Conservation (phyloP, 2,888 invertebrate genomes). For the Drosophila rubida region DNA sequence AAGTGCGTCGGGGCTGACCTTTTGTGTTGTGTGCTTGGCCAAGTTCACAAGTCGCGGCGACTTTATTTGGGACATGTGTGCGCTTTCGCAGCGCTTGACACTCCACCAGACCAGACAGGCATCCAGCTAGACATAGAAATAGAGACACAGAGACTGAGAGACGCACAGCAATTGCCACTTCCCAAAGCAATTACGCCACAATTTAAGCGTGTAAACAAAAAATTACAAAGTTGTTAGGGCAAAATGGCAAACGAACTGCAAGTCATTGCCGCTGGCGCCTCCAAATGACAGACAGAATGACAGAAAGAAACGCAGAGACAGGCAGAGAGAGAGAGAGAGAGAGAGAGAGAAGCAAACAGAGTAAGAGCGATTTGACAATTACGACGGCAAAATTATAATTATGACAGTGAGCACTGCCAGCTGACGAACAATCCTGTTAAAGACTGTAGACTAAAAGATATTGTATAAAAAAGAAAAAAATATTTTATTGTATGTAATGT, state of each 20-base stretch:
- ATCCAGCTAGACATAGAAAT: slow-evolving; percentile 15
- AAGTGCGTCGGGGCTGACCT: slow-evolving; percentile 58
- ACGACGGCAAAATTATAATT: slow-evolving; percentile 41
- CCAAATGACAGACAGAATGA: slow-evolving; percentile 35
- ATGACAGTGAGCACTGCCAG: slow-evolving; percentile 41
- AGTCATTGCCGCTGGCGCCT: slow-evolving; percentile 65
- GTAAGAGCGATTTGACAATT: slow-evolving; percentile 50
- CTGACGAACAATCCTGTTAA: slow-evolving; percentile 18
- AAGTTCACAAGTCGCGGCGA: slow-evolving; percentile 58
- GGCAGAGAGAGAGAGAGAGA: slow-evolving; percentile 4
- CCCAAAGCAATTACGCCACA: slow-evolving; percentile 79
- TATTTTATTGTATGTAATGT: too few species aligned
- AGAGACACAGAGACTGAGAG: slow-evolving; percentile 21
- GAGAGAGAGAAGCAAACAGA: slow-evolving; percentile 5
- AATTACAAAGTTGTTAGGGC: slow-evolving; percentile 78
- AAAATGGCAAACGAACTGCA: slow-evolving; percentile 72
- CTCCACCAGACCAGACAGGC: slow-evolving; percentile 44
- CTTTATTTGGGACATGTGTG: slow-evolving; percentile 62
- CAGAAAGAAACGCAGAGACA: background rate
- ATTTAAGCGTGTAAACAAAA: slow-evolving; percentile 81
- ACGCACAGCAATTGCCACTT: slow-evolving; percentile 74
- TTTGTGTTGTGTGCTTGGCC: slow-evolving; percentile 45
- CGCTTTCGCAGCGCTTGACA: slow-evolving; percentile 72
- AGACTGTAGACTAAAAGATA: too few species aligned
- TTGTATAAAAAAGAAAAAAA: too few species aligned